Conservation (phyloP, 1,140 invertebrate species). For the Psilanteris sp. region DNA sequence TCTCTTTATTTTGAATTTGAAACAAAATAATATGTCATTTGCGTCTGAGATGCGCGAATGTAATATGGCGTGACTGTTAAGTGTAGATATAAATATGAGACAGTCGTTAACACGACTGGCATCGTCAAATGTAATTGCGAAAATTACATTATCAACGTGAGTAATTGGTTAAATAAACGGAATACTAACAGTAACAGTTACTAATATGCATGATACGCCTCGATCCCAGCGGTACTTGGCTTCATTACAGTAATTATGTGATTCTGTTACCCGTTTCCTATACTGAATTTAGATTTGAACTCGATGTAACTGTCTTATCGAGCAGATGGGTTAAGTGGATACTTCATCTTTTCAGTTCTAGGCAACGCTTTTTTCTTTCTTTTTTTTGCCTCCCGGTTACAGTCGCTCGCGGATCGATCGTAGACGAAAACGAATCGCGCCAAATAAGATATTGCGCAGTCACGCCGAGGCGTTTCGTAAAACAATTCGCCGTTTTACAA, state of each 20-base stretch:
- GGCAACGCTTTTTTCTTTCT: constrained; percentile 14
- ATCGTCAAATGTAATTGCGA: constrained; percentile 42
- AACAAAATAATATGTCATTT: constrained; percentile 17
- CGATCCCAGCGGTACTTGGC: constrained; percentile 46
- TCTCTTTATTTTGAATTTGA: constrained; percentile 14
- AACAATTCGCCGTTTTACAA: no score
- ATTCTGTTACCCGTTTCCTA: constrained; percentile 34
- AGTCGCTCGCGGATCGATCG: constrained; percentile 22
- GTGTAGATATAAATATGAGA: constrained; percentile 17
- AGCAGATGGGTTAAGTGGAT: constrained; percentile 33
- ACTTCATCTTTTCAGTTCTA: constrained; percentile 13
- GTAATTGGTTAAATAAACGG: constrained; percentile 57
- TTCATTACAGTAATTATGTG: constrained; percentile 51
- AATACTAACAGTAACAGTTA: constrained; percentile 56
- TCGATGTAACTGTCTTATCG: constrained; percentile 15
- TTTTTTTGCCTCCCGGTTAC: background rate
- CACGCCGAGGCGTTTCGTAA: background rate
- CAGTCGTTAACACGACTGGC: constrained; percentile 23
- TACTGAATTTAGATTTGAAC: constrained; percentile 36
- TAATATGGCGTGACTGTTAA: constrained; percentile 23
- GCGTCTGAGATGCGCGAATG: background rate
- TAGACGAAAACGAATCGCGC: background rate
- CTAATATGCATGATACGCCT: constrained; percentile 31
- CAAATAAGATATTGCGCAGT: background rate
- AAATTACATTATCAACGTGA: constrained; percentile 51